A percentile compares a stretch with the other conserved stretches of the same genome.
phyloP scores from a whole-genome alignment of 1,140 invertebrate species.

The Orchestia grillus region DNA sequence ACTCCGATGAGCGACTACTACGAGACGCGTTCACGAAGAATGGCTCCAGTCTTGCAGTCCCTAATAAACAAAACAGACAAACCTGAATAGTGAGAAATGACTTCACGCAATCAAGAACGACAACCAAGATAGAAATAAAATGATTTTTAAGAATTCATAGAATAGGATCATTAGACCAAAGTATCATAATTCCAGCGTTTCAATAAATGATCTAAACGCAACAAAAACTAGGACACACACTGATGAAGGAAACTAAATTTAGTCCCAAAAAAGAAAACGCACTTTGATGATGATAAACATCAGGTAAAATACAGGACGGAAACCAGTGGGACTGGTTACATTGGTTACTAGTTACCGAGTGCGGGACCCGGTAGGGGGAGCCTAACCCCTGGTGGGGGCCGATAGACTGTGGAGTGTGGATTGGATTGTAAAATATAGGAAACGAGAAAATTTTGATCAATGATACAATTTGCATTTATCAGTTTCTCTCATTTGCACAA shows the following conservation, averaged over 20 bases:
- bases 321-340: too few relatives aligned
- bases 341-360: too few relatives aligned
- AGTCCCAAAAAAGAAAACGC: too few relatives aligned
- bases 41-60: not conserved
- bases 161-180: not conserved
- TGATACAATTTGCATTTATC: not conserved
- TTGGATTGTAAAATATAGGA: too few relatives aligned
- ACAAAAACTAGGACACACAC: not conserved
- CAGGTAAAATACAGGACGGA: too few relatives aligned
- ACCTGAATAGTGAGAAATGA: not conserved
- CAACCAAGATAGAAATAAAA: not conserved
- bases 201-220: not conserved
- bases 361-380: too few relatives aligned
- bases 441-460: not conserved
- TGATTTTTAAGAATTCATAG: not conserved
- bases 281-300: too few relatives aligned
- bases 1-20: not conserved
- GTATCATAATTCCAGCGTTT: not conserved
- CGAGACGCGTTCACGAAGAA: not conserved
- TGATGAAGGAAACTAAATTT: not conserved
- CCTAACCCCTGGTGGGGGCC: too few relatives aligned
- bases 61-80: not conserved
- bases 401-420: too few relatives aligned
- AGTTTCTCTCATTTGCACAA: not conserved
- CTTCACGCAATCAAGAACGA: not conserved